Percentiles rank a stretch among this genome's conserved stretches.
Conservation (phyloP, 2,113 vertebrate genomes). For the Anguilla japonica region DNA sequence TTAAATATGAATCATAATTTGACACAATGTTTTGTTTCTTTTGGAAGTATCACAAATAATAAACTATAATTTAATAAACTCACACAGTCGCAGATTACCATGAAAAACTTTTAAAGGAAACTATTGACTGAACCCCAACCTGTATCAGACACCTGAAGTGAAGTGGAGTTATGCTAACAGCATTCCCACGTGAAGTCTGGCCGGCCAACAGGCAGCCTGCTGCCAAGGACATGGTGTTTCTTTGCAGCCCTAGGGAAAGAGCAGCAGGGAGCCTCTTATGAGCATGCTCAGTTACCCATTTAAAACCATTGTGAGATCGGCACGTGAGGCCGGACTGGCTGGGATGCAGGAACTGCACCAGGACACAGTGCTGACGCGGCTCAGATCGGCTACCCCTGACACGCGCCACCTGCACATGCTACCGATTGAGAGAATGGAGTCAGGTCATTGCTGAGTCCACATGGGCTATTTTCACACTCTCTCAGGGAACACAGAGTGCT, state of each 20-base stretch:
- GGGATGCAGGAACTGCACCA: too few relatives aligned
- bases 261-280: neutral
- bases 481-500: neutral
- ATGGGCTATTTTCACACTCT: neutral
- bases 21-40: too few relatives aligned
- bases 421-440: constrained; percentile 2
- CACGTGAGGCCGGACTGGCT: neutral
- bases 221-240: neutral
- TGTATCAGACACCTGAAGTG: neutral
- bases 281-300: neutral
- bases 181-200: neutral
- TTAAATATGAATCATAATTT: too few relatives aligned
- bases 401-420: neutral
- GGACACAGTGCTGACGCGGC: neutral
- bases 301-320: neutral
- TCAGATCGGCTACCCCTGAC: neutral
- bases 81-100: neutral
- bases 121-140: neutral
- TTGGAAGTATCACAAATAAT: neutral
- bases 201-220: neutral
- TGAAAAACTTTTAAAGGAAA: neutral
- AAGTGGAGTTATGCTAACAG: neutral
- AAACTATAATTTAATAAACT: neutral
- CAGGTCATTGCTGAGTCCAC: neutral
- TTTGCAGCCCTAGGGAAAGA: neutral